Base-by-base conservation (phyloP, 1,140 invertebrate species). In the Drosophila nigrodunni region DNA sequence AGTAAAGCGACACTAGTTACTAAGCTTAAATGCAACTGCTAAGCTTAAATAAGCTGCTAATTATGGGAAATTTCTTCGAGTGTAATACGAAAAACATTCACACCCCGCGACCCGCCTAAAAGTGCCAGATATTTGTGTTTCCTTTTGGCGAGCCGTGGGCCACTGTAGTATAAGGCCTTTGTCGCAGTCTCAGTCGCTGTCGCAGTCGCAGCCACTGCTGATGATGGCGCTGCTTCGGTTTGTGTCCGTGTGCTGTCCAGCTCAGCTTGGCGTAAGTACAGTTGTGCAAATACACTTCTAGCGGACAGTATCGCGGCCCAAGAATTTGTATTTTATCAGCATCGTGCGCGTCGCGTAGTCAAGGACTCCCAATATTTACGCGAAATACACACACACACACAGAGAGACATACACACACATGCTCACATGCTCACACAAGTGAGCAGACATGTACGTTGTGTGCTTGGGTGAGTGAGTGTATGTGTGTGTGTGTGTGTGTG, bases 301-400 rank as follows among this genome's bases (percentile, higher is more conserved):
- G 81, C 86, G 85, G 86, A 80, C 85, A 89, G 60, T 78, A 78
- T 79, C 81, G 80, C 86, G 85, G 81, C 86, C 85, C 86, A 89
- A 89, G 85, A 89, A 89, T 89, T 89, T 89, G 85, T 89, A 89
- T 89, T 89, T 89, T 89, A 89, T 90, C 85, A 85, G 83, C 88
- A 91, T 82, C 89, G 78, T 88, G 87, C 88, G 82, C 88, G 87
- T 82, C 79, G 80, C 83, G 89, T 82, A 91, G 87, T 90, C 88
- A 90, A 91, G 87, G 88, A 91, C 87, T 88, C 74, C 79, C 83
- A 90, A 87, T 91, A 91, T 88, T 91, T 91, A 90, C 87, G 87
- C 87, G 87, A 90, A 90, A 81, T 69, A 82, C 78, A 87, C 76
- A 79, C 75, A 80, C 46, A 39, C 57, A 39, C 35, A 44, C 6